These are phyloP conservation scores for Orthonyx spaldingii DNA, from an alignment of 2,113 vertebrate species.

Conservation along the genomic window DNA sequence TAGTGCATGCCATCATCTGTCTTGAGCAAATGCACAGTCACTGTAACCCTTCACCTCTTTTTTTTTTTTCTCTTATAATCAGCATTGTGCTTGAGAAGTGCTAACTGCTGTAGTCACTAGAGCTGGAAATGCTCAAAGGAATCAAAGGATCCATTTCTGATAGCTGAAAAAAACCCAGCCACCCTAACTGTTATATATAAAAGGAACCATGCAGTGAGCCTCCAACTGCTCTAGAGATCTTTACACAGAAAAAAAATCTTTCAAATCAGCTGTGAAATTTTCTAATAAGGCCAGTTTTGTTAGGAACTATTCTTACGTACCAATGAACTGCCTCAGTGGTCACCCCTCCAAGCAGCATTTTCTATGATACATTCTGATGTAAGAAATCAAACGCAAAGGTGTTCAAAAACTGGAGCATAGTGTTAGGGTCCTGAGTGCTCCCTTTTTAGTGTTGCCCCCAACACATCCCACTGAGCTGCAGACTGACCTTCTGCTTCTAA, in stretches of 20 bases:
- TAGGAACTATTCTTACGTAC: background rate
- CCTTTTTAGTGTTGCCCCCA: background rate
- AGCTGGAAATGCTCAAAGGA: background rate
- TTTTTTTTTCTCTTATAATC: background rate
- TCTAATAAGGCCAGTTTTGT: background rate
- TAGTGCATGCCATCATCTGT: background rate
- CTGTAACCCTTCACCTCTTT: background rate
- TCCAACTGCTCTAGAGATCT: background rate
- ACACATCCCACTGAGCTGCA: background rate
- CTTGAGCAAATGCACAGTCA: background rate
- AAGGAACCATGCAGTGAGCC: background rate
- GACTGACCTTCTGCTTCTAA: background rate
- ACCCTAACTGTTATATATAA: background rate
- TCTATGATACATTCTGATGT: background rate
- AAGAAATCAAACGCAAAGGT: background rate
- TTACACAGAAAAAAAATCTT: background rate
- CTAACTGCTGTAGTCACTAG: background rate
- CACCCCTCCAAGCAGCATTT: background rate
- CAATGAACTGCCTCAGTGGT: background rate
- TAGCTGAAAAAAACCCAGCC: background rate
- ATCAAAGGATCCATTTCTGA: background rate
- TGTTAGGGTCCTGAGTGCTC: background rate
- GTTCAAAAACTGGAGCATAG: background rate
- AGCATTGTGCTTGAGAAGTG: background rate
- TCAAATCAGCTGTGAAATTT: background rate